Conservation (phyloP, 2,113 vertebrate species). For the Apeltes quadracus region DNA sequence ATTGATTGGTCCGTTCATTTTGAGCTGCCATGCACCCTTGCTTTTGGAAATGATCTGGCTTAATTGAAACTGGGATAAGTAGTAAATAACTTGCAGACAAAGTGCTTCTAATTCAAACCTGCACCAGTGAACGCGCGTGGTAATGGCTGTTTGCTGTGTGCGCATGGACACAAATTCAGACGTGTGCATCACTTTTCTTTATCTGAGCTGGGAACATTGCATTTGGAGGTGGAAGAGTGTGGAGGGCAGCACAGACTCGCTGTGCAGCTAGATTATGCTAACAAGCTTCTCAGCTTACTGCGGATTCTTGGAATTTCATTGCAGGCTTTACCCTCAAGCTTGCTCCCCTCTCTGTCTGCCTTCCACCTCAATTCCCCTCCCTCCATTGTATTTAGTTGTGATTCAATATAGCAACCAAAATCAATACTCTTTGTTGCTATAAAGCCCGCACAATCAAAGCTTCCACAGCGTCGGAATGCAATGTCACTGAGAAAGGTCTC, state of each 20-base stretch:
- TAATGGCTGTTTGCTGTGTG: not conserved
- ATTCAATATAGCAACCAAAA: constrained; percentile 17
- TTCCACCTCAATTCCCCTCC: not conserved
- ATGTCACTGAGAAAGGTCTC: constrained; percentile 9
- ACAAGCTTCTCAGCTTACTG: constrained; percentile 6
- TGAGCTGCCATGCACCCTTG: constrained; percentile 41
- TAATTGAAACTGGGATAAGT: constrained; percentile 47
- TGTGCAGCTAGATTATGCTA: constrained; percentile 15
- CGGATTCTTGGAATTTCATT: not conserved
- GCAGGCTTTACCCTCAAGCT: constrained; percentile 20
- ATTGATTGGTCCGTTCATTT: constrained; percentile 23
- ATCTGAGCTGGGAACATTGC: not conserved
- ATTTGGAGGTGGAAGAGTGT: not conserved
- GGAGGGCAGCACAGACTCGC: not conserved
- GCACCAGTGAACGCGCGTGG: constrained; percentile 9
- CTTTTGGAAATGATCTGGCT: constrained; percentile 37
- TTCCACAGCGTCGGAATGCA: not conserved
- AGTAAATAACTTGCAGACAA: constrained; percentile 32
- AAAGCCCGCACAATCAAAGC: constrained; percentile 19
- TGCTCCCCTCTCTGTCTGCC: not conserved
- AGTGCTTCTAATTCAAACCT: constrained; percentile 21
- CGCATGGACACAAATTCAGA: not conserved
- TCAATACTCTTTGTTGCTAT: constrained; percentile 34
- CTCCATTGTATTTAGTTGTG: not conserved
- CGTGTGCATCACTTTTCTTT: not conserved